Conservation (phyloP, 2,888 invertebrate species). For the Creontiades dilutus region DNA sequence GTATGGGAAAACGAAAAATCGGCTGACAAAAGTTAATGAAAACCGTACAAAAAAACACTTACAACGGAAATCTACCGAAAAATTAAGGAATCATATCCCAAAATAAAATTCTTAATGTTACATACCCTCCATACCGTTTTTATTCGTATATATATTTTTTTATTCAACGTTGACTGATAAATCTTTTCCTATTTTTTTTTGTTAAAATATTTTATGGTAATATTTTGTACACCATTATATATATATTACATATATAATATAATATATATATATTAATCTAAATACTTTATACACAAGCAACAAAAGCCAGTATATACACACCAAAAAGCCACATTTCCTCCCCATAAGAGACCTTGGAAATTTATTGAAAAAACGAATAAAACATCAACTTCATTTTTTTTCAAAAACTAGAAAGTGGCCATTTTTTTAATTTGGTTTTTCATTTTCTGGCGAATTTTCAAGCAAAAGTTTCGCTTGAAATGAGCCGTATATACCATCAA, state of each 20-base stretch:
- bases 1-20: background rate
- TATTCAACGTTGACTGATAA: conserved; percentile 21
- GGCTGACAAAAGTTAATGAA: too few relatives aligned
- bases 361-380: too few relatives aligned
- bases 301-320: conserved; percentile 27
- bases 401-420: too few relatives aligned
- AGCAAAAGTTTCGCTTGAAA: too few relatives aligned
- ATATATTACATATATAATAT: too few relatives aligned
- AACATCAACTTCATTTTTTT: background rate
- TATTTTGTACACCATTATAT: conserved; percentile 45
- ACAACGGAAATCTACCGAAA: background rate
- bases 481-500: too few relatives aligned
- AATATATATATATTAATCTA: background rate
- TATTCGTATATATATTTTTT: background rate
- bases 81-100: background rate
- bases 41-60: too few relatives aligned
- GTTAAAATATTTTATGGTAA: conserved; percentile 44
- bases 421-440: too few relatives aligned
- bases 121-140: conserved; percentile 44
- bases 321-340: background rate
- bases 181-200: too few relatives aligned
- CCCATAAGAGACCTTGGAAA: too few relatives aligned
- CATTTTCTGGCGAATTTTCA: too few relatives aligned
- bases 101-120: background rate
- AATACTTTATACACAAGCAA: conserved; percentile 49